Evolutionary conservation across 2,113 vertebrate species (phyloP).

Genomic region (Ptyas mucosa): DNA sequence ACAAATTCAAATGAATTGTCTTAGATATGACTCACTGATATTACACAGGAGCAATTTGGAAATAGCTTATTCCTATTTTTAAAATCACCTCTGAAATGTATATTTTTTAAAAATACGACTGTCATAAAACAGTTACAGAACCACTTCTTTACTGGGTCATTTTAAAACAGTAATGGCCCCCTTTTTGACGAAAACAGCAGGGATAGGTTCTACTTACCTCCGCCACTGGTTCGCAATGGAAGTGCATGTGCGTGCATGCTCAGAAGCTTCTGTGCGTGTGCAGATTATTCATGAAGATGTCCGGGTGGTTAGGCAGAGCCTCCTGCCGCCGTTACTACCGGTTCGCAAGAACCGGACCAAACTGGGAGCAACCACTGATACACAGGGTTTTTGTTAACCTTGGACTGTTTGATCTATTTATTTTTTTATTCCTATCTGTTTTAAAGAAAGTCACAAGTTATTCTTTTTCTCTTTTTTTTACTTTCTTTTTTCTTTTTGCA

Average conservation of each 20-base stretch:
- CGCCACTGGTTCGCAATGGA: too few species aligned
- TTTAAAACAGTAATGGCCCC: not conserved
- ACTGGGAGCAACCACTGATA: too few species aligned
- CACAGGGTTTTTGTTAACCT: not conserved
- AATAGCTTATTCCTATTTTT: not conserved
- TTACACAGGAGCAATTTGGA: not conserved
- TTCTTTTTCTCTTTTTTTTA: not conserved
- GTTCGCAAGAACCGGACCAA: too few species aligned
- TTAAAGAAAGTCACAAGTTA: not conserved
- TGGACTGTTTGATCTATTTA: not conserved
- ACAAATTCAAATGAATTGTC: not conserved
- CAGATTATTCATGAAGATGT: too few species aligned
- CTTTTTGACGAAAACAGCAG: not conserved
- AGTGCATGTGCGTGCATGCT: too few species aligned
- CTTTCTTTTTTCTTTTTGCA: not conserved
- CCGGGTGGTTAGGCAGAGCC: too few species aligned
- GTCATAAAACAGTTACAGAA: not conserved
- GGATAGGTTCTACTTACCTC: too few species aligned
- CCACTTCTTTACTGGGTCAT: not conserved
- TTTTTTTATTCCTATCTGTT: not conserved
- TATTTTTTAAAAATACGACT: not conserved
- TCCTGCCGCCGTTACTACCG: too few species aligned
- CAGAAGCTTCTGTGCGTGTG: too few species aligned
- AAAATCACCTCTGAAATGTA: not conserved
- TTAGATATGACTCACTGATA: not conserved